Evolutionary conservation across 2,797 vertebrate species (phyloP).

Genomic region (Xiphophorus birchmanni): DNA sequence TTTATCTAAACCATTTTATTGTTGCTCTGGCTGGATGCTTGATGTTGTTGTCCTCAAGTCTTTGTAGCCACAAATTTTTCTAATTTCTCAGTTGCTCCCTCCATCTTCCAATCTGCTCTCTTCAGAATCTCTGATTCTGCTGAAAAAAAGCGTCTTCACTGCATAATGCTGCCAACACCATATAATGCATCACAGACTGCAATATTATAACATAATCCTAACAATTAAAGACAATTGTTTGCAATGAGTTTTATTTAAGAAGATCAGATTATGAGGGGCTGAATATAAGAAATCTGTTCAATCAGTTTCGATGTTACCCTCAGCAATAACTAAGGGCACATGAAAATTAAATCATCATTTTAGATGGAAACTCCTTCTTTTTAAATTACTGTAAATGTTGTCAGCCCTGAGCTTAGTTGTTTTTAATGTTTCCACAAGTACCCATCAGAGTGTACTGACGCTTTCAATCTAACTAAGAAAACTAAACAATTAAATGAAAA

Average conservation of each 20-base stretch:
- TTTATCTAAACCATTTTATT: neutral
- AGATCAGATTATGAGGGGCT: neutral
- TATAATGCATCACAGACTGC: neutral
- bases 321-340: neutral
- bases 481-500: slow-evolving; percentile 21
- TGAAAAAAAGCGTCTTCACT: neutral
- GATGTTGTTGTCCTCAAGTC: neutral
- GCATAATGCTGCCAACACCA: neutral
- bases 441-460: neutral
- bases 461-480: slow-evolving; percentile 5
- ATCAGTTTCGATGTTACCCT: neutral
- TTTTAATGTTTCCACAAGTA: neutral
- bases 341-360: neutral
- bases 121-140: neutral
- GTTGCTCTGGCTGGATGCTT: neutral
- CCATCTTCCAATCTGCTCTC: neutral
- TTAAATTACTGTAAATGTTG: neutral
- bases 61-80: neutral
- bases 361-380: neutral
- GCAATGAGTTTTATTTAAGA: neutral
- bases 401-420: neutral
- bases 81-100: neutral
- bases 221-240: neutral
- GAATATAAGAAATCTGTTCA: neutral
- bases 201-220: neutral